These are phyloP conservation scores for Empidonax traillii DNA, from an alignment of 2,113 vertebrate species.

Conservation along the genomic window DNA sequence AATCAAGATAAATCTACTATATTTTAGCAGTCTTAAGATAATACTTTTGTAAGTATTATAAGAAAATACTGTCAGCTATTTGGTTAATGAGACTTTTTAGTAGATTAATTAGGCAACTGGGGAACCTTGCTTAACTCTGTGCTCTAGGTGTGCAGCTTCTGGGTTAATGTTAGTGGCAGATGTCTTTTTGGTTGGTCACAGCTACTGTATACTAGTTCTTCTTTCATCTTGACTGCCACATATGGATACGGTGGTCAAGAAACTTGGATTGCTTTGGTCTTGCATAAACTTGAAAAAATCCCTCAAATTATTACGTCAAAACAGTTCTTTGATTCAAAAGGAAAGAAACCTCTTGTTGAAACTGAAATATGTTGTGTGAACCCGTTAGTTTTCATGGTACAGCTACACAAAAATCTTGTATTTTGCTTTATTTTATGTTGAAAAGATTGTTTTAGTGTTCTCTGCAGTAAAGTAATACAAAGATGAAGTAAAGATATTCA, in stretches of 20 bases:
- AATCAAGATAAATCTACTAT: not conserved
- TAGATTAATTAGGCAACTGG: not conserved
- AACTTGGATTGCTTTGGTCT: not conserved
- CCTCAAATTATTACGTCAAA: not conserved
- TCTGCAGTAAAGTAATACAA: not conserved
- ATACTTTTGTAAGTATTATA: not conserved
- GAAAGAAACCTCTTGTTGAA: not conserved
- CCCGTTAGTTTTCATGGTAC: not conserved
- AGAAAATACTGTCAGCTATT: not conserved
- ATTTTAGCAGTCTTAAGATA: not conserved
- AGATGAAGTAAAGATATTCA: not conserved
- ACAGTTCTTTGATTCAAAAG: not conserved
- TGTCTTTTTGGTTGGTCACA: not conserved
- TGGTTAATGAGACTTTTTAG: not conserved
- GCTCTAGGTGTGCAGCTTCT: not conserved
- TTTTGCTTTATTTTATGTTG: not conserved
- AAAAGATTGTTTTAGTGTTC: not conserved
- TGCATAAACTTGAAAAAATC: not conserved
- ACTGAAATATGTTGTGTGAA: not conserved
- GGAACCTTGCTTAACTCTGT: not conserved
- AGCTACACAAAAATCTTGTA: not conserved
- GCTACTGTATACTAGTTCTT: not conserved
- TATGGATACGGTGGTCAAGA: not conserved
- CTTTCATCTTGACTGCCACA: not conserved
- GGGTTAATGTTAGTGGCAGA: not conserved